Conservation (phyloP, 2,888 invertebrate genomes). For the Erebia palarica region DNA sequence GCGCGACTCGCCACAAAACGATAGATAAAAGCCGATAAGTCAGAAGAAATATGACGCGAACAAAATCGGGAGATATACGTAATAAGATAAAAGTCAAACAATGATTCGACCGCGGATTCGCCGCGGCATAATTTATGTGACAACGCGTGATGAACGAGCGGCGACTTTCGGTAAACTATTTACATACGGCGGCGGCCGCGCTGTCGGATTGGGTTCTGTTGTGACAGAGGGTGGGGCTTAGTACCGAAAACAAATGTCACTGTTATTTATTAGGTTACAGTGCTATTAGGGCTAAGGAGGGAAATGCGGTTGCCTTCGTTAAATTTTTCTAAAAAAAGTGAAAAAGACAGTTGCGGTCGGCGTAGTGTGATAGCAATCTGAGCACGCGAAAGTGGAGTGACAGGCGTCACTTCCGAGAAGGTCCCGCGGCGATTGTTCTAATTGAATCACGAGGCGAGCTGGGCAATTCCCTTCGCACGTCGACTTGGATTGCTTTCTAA, state of each 20-base stretch:
- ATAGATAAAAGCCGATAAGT: slow-evolving; percentile 82
- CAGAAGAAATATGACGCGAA: slow-evolving; percentile 82
- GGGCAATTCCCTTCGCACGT: slow-evolving; percentile 70
- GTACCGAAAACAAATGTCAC: slow-evolving; percentile 81
- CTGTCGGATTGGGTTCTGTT: slow-evolving; percentile 80
- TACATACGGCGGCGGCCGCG: slow-evolving; percentile 79
- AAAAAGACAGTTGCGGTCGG: slow-evolving; percentile 19
- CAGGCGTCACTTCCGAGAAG: slow-evolving; percentile 43
- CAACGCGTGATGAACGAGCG: slow-evolving; percentile 82
- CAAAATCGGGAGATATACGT: slow-evolving; percentile 83
- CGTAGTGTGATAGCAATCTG: slow-evolving; percentile 36
- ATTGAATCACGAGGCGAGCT: slow-evolving; percentile 69
- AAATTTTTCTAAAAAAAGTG: slow-evolving; percentile 21
- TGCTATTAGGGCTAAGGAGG: slow-evolving; percentile 76
- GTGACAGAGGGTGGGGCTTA: slow-evolving; percentile 82
- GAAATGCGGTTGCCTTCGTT: slow-evolving; percentile 44
- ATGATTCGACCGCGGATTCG: slow-evolving; percentile 83
- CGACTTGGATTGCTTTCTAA: slow-evolving; percentile 70
- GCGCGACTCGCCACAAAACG: slow-evolving; percentile 79
- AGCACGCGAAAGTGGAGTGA: slow-evolving; percentile 40
- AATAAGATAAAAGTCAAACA: slow-evolving; percentile 83
- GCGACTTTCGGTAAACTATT: slow-evolving; percentile 83
- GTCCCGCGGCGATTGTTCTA: slow-evolving; percentile 63
- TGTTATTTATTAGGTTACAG: slow-evolving; percentile 81
- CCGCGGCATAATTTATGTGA: slow-evolving; percentile 83